A percentile compares a stretch with the other conserved stretches of the same genome.
phyloP scores from a whole-genome alignment of 2,888 invertebrate species.

The Electrophaes corylata region DNA sequence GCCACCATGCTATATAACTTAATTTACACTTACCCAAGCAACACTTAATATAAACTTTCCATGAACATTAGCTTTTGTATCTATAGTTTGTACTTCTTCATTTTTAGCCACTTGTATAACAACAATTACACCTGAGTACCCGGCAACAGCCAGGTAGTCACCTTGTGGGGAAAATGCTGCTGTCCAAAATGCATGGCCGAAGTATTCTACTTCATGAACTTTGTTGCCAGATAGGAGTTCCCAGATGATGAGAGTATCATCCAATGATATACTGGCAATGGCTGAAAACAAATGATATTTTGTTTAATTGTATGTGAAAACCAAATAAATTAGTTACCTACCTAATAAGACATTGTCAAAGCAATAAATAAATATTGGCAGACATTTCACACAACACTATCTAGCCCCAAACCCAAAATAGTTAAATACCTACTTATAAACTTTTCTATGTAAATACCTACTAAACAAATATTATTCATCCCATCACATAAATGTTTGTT shows the following conservation, averaged over 20 bases:
- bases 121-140: constrained; percentile 94
- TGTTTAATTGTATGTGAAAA: no score
- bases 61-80: constrained; percentile 86
- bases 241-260: constrained; percentile 96
- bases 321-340: no score
- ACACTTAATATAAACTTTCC: constrained; percentile 97
- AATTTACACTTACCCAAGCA: constrained; percentile 90
- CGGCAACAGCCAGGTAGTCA: constrained; percentile 93
- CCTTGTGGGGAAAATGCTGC: constrained; percentile 97
- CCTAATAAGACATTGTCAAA: no score
- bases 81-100: constrained; percentile 91
- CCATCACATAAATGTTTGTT: no score
- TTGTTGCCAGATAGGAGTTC: constrained; percentile 92
- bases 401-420: no score
- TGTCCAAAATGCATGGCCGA: constrained; percentile 96
- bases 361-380: no score
- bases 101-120: constrained; percentile 87
- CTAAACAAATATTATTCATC: no score
- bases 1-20: background rate
- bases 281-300: constrained; percentile 68
- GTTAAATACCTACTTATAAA: no score
- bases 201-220: constrained; percentile 92
- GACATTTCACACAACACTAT: no score
- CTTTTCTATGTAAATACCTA: no score
- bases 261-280: constrained; percentile 95